These are phyloP conservation scores for Spodoptera frugiperda DNA, from an alignment of 1,140 invertebrate genomes.

Conservation along the genomic window DNA sequence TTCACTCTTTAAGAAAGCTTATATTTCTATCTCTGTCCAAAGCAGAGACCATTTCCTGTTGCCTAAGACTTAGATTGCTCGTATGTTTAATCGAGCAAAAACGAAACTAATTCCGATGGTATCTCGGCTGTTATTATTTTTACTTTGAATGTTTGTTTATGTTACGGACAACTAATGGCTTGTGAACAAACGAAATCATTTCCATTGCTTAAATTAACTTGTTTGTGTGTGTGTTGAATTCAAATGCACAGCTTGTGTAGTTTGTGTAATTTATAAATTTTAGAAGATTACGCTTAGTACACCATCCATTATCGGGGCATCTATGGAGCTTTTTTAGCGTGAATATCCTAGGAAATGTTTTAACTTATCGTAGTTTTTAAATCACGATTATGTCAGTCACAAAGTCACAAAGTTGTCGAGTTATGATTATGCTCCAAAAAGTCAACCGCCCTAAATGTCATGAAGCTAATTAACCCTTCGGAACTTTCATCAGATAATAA, in stretches of 20 bases:
- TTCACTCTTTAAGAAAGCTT: background rate
- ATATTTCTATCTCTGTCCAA: conserved; percentile 11
- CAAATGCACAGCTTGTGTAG: too few species aligned
- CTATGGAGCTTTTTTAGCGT: too few species aligned
- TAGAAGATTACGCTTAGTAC: too few species aligned
- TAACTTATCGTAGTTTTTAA: too few species aligned
- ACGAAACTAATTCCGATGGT: conserved; percentile 41
- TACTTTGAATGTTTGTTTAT: conserved; percentile 27
- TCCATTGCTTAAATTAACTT: background rate
- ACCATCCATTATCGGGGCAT: too few species aligned
- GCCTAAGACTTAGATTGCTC: conserved; percentile 30
- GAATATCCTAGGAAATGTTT: too few species aligned
- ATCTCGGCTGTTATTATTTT: conserved; percentile 5
- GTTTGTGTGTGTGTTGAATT: background rate
- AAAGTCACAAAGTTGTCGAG: too few species aligned
- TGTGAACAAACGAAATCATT: background rate
- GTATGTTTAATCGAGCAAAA: conserved; percentile 47
- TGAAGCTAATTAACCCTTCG: too few species aligned
- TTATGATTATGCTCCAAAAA: background rate
- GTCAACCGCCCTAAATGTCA: background rate
- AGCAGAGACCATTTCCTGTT: conserved; percentile 26
- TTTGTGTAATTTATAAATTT: too few species aligned
- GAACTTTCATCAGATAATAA: too few species aligned
- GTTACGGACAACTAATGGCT: background rate
- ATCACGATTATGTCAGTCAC: too few species aligned